These are phyloP conservation scores for Hozukius guyotensis DNA, from an alignment of 2,797 vertebrate genomes.

Conservation along the genomic window DNA sequence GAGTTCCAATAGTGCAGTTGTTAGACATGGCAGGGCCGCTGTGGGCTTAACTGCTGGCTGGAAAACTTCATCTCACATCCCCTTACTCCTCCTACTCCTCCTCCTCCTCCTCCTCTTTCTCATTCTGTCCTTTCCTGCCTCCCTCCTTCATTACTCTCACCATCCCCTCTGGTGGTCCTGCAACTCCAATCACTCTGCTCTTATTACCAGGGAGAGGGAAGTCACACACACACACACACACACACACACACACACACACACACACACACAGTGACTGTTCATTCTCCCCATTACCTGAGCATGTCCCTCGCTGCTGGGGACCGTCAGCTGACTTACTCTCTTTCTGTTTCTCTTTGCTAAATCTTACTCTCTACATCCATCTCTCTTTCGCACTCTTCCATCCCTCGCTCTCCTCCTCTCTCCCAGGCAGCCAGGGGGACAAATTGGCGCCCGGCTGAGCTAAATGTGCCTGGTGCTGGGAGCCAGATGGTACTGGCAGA, in stretches of 20 bases:
- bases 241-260: background rate
- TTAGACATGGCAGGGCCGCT: constrained; percentile 60
- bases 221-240: background rate
- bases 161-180: constrained; percentile 69
- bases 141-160: constrained; percentile 55
- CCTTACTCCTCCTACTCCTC: constrained; percentile 32
- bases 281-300: constrained; percentile 50
- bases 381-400: constrained; percentile 38
- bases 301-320: constrained; percentile 53
- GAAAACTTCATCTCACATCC: constrained; percentile 64
- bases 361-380: constrained; percentile 32
- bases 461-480: constrained; percentile 79
- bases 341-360: constrained; percentile 31
- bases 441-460: constrained; percentile 78
- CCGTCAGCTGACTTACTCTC: constrained; percentile 25
- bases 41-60: constrained; percentile 61
- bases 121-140: constrained; percentile 55
- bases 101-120: constrained; percentile 45
- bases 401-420: constrained; percentile 37
- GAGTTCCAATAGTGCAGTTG: constrained; percentile 67
- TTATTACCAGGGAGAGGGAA: constrained; percentile 50
- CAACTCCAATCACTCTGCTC: constrained; percentile 66
- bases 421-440: constrained; percentile 68
- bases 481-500: constrained; percentile 82
- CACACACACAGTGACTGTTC: constrained; percentile 27